Evolutionary conservation across 2,113 vertebrate species (phyloP).

Genomic region (Takifugu flavidus): DNA sequence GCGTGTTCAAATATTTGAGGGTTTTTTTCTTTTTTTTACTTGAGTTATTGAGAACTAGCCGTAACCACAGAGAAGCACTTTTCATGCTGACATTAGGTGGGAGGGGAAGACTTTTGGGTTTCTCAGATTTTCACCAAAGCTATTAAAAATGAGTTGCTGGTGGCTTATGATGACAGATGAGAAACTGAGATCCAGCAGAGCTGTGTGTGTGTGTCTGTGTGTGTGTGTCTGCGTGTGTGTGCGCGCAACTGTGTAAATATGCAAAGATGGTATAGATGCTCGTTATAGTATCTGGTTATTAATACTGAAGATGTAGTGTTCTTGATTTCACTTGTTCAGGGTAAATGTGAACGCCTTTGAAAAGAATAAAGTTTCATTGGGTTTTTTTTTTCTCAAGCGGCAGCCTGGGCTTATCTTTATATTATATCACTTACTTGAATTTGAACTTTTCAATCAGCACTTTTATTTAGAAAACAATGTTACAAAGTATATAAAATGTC

Average conservation of each 20-base stretch:
- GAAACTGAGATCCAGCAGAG: constrained; percentile 50
- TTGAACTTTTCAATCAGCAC: constrained; percentile 11
- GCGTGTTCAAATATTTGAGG: neutral
- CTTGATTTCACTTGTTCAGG: constrained; percentile 59
- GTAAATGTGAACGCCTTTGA: constrained; percentile 67
- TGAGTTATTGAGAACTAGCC: constrained; percentile 48
- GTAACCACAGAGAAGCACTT: constrained; percentile 59
- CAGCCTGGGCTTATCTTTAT: neutral
- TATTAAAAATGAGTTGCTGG: constrained; percentile 63
- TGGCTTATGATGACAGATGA: constrained; percentile 53
- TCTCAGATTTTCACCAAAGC: constrained; percentile 69
- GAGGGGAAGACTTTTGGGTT: constrained; percentile 17
- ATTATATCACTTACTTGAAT: constrained; percentile 7
- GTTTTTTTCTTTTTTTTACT: constrained; percentile 10
- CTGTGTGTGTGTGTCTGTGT: constrained; percentile 46
- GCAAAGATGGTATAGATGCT: constrained; percentile 52
- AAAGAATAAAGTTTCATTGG: constrained; percentile 51
- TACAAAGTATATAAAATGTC: constrained; percentile 52
- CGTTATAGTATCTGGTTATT: constrained; percentile 55
- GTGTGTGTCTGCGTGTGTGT: constrained; percentile 44
- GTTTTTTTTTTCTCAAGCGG: constrained; percentile 35
- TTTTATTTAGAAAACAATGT: constrained; percentile 66
- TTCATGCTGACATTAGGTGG: constrained; percentile 49
- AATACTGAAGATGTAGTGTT: constrained; percentile 53
- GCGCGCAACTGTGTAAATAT: constrained; percentile 20